A percentile compares a stretch with the other conserved stretches of the same genome.
phyloP scores from a whole-genome alignment of 2,113 vertebrate species.

The human region DNA sequence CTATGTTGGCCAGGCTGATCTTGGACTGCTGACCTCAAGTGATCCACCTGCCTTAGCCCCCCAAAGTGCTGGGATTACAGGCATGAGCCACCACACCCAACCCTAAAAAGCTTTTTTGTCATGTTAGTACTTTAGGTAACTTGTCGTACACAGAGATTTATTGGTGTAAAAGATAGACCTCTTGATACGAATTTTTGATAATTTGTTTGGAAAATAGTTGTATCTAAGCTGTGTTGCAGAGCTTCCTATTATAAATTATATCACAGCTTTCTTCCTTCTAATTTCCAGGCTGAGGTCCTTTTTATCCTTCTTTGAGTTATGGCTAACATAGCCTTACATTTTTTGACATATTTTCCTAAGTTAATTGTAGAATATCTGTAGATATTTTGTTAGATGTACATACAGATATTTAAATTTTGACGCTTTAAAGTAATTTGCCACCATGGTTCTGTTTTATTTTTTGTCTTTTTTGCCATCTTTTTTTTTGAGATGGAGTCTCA shows the following conservation, averaged over 20 bases:
- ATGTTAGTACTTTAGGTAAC: background rate
- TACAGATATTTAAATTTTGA: background rate
- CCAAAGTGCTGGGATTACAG: too few species aligned
- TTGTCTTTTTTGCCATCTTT: background rate
- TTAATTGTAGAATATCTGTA: background rate
- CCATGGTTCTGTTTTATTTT: background rate
- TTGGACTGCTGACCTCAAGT: too few species aligned
- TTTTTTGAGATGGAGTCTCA: too few species aligned
- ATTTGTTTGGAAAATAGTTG: background rate
- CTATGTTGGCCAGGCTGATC: too few species aligned
- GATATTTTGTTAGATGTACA: background rate
- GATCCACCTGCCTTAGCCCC: too few species aligned
- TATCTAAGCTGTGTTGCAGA: background rate
- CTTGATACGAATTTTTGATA: background rate
- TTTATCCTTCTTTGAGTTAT: background rate
- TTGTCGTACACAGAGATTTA: background rate
- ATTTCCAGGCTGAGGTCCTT: background rate
- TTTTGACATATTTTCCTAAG: background rate
- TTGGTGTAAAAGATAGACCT: background rate
- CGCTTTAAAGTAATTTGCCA: background rate
- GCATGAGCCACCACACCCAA: too few species aligned
- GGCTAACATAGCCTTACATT: background rate
- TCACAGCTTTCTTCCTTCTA: background rate
- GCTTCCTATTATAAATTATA: background rate
- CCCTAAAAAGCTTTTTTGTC: background rate